phyloP scores from a whole-genome alignment of 2,888 invertebrate species.

The Drosophila melanosoma region DNA sequence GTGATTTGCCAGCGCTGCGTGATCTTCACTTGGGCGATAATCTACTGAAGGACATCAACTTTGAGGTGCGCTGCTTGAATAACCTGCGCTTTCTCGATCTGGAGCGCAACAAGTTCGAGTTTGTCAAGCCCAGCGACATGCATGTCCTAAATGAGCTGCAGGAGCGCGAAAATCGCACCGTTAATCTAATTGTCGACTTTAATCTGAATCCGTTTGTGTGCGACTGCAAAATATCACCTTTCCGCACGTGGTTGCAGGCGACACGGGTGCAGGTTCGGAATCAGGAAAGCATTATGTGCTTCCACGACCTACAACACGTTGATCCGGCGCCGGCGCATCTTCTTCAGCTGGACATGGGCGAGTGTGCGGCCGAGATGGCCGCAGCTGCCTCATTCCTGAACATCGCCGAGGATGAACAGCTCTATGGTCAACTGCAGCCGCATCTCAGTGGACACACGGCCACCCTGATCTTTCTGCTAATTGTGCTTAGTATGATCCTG shows the following conservation, averaged over 20 bases:
- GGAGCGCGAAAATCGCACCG: conserved; percentile 82
- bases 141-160: conserved; percentile 87
- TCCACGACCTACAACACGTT: conserved; percentile 71
- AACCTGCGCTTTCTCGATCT: conserved; percentile 89
- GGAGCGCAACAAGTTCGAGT: conserved; percentile 88
- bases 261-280: conserved; percentile 88
- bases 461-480: conserved; percentile 85
- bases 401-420: conserved; percentile 71
- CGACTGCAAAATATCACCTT: conserved; percentile 87
- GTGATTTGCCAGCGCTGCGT: conserved; percentile 88
- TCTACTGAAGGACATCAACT: conserved; percentile 87
- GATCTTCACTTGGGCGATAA: conserved; percentile 90
- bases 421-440: conserved; percentile 60
- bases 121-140: conserved; percentile 87
- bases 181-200: conserved; percentile 87
- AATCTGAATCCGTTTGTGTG: conserved; percentile 90
- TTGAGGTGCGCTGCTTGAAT: conserved; percentile 88
- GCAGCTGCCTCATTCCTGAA: conserved; percentile 81
- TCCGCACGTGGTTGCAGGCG: conserved; percentile 88
- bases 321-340: conserved; percentile 78
- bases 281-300: conserved; percentile 87
- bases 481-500: conserved; percentile 86
- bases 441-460: conserved; percentile 83
- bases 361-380: conserved; percentile 80
- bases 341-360: conserved; percentile 76